Base-by-base conservation (phyloP, 2,797 vertebrate species). In the Clarias laeviceps region DNA sequence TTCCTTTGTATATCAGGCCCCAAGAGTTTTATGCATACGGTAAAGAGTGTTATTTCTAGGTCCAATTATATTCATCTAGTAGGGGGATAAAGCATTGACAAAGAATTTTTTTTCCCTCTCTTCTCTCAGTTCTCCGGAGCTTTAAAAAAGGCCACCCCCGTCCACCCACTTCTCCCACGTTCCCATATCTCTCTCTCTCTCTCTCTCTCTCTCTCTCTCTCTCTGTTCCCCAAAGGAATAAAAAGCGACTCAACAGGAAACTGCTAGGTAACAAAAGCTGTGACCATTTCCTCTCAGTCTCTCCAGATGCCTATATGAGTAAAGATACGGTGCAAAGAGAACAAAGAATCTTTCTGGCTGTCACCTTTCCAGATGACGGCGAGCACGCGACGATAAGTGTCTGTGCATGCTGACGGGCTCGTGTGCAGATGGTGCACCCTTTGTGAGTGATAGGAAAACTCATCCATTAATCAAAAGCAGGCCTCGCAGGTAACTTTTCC, bases 381-480 rank as follows among this genome's bases (percentile, higher is more conserved):
- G 34, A 84, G 37, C 45, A 62, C 70, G 50, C 45, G 72, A 62
- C 32, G 84, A 82, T 68, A 72, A 72, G 80, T 62, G 72, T 88
- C 83, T 81, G 78, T 7, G 22, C 20, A 32, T 37, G 50, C 57
- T 37, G 64, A 70, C 37, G 80, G 76, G 32, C 84, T 74, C 56
- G 9, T 72, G 78, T 37, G 34, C 56, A 69, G 78, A 74, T 61
- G 84, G 61, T 22, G 24, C 27, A 40, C 50, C 82, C 72, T 77
- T 66, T 72, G 82, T 77, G 77, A 72, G 84, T 15, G 81, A 72
- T 65, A 86, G 84, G 78, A 86, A 88, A 90, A 76, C 84, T 87
- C 85, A 66, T 84, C 86, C 80, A 87, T 88, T 90, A 90, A 88
- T 85, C 65, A 85, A 87, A 85, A 76, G 69, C 78, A 82, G 81